Conservation (phyloP, 2,113 vertebrate species). For the Hirundichthys speculiger region DNA sequence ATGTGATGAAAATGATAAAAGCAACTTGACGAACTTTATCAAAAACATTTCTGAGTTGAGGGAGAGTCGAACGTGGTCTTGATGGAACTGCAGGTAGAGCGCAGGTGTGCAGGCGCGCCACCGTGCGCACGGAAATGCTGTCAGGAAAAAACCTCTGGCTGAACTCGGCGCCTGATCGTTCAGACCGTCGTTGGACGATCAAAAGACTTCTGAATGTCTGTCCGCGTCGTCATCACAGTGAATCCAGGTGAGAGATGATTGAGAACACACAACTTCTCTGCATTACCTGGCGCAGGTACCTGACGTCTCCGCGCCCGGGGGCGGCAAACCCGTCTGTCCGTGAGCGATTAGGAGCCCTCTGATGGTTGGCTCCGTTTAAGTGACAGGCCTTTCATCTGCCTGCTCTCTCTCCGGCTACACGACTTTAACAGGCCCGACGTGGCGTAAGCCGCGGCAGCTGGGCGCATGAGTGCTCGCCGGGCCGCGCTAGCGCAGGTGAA, state of each 20-base stretch:
- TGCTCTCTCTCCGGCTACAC: slow-evolving; percentile 70
- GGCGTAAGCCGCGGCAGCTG: slow-evolving; percentile 73
- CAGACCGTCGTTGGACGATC: slow-evolving; percentile 4
- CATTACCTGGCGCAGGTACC: slow-evolving; percentile 1
- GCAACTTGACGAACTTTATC: too few species aligned
- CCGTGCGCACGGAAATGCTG: slow-evolving; percentile 44
- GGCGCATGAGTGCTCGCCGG: slow-evolving; percentile 29
- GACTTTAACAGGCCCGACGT: slow-evolving; percentile 76
- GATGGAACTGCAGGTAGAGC: slow-evolving; percentile 6
- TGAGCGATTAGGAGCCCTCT: slow-evolving; percentile 57
- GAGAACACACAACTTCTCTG: neutral
- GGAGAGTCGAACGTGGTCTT: neutral
- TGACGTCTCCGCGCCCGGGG: slow-evolving; percentile 39
- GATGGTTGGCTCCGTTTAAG: slow-evolving; percentile 60
- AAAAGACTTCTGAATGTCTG: neutral
- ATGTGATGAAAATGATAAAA: too few species aligned
- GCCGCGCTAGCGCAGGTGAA: slow-evolving; percentile 31
- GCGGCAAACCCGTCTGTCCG: slow-evolving; percentile 59
- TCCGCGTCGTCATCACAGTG: neutral
- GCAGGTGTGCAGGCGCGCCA: slow-evolving; percentile 30
- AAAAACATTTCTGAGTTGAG: too few species aligned
- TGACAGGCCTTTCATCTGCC: slow-evolving; percentile 73
- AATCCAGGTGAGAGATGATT: neutral
- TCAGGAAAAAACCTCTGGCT: slow-evolving; percentile 55
- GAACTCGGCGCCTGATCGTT: slow-evolving; percentile 40